phyloP scores from a whole-genome alignment of 2,113 vertebrate genomes.

The Equus przewalskii region DNA sequence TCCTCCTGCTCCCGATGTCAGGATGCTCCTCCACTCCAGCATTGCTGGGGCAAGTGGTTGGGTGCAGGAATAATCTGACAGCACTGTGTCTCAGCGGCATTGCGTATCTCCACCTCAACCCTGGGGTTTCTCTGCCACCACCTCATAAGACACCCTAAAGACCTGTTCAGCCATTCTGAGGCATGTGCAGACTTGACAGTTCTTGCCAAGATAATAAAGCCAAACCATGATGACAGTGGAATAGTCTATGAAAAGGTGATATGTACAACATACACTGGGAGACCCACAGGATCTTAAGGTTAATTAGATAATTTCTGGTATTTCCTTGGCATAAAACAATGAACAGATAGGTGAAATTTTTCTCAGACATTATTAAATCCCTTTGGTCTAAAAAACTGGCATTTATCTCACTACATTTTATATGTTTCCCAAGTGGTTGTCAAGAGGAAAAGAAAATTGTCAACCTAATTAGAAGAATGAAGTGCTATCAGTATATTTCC shows the following conservation, averaged over 20 bases:
- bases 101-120: neutral
- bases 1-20: neutral
- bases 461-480: slow-evolving; percentile 40
- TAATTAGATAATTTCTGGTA: slow-evolving; percentile 43
- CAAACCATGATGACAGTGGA: neutral
- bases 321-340: slow-evolving; percentile 47
- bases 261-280: neutral
- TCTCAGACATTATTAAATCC: neutral
- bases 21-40: neutral
- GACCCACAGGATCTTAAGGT: neutral
- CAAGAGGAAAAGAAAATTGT: neutral
- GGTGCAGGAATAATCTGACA: neutral
- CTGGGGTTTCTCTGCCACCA: neutral
- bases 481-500: neutral
- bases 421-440: neutral
- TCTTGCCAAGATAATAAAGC: neutral
- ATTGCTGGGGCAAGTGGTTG: neutral
- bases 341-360: neutral
- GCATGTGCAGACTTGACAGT: neutral
- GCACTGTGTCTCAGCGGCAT: neutral
- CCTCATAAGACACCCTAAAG: neutral
- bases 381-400: neutral
- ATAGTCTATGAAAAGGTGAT: neutral
- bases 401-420: neutral
- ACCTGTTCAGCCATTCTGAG: neutral